These are phyloP conservation scores for Hirtodrosophila trivittata DNA, from an alignment of 2,888 invertebrate genomes.

Conservation along the genomic window DNA sequence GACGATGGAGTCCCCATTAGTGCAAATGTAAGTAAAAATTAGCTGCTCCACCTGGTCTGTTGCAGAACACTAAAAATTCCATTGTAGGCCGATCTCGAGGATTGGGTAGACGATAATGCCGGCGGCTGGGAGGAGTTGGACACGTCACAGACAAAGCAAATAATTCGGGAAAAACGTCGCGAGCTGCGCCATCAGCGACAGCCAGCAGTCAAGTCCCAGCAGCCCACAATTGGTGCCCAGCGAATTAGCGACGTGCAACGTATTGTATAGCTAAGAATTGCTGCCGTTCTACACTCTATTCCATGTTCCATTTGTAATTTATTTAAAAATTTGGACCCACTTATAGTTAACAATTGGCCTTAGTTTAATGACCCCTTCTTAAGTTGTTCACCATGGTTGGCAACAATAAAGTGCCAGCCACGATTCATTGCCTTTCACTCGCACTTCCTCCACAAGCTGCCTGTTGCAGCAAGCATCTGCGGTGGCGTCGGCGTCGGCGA, in stretches of 20 bases:
- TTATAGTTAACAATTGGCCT: conserved; percentile 45
- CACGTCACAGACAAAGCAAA: conserved; percentile 81
- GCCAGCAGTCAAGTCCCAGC: conserved; percentile 40
- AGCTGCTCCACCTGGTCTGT: not conserved
- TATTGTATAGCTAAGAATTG: conserved; percentile 53
- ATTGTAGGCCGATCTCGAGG: conserved; percentile 84
- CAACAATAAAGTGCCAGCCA: conserved; percentile 49
- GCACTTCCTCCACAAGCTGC: conserved; percentile 51
- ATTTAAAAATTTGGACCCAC: conserved; percentile 3
- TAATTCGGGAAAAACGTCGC: conserved; percentile 83
- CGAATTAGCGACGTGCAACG: conserved; percentile 63
- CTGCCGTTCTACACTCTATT: conserved; percentile 24
- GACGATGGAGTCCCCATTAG: conserved; percentile 84
- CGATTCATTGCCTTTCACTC: conserved; percentile 56
- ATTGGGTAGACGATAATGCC: conserved; percentile 85
- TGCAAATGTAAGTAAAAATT: conserved; percentile 74
- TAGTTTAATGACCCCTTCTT: conserved; percentile 45
- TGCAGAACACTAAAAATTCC: not conserved
- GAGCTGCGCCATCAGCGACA: conserved; percentile 82
- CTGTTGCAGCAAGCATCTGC: conserved; percentile 32
- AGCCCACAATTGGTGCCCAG: conserved; percentile 63
- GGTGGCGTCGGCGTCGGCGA: no score
- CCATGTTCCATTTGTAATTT: conserved; percentile 24
- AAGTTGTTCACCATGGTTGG: conserved; percentile 55
- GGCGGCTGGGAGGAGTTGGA: conserved; percentile 85